Evolutionary conservation across 1,140 invertebrate species (phyloP), one percentile per base, ranked within the genome.

Genomic region (Notospermus geniculatus): DNA sequence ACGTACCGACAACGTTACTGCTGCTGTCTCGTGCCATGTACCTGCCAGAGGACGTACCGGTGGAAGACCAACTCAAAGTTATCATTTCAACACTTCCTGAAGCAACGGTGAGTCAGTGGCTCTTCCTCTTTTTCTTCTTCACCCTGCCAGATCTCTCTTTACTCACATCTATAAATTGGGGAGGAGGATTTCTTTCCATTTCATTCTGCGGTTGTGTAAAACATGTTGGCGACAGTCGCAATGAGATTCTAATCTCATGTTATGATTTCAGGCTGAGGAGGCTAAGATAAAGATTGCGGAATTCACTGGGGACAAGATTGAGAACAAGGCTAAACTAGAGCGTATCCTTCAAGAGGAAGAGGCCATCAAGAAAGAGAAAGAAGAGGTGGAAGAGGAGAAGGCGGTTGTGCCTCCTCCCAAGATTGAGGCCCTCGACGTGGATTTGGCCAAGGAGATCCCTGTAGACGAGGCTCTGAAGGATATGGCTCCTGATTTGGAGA

Each of bases 211-310:
- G n/a, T n/a, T n/a, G n/a, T n/a, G n/a, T n/a, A n/a, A n/a, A n/a
- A n/a, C n/a, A n/a, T n/a, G n/a, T n/a, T n/a, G n/a, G n/a, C n/a
- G n/a, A n/a, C n/a, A n/a, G n/a, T n/a, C n/a, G n/a, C n/a, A n/a
- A n/a, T n/a, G n/a, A n/a, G n/a, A n/a, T n/a, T n/a, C n/a, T n/a
- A n/a, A n/a, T n/a, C n/a, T 15, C 32, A 36, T 36, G 15, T 7
- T 64, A 63, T 41, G 41, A 56, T 68, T 58, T 69, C 11, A 83
- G 83, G 80, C 82, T 22, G 83, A 91, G 1, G 88, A 92, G 73
- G 94, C 93, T 0, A 91, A 92, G 71, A 91, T 92, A 67, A 92
- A 92, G 25, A 93, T 97, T 82, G 93, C 92, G 50, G 95, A 98
- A 80, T 89, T 92, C 68, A 92, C 95, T 79, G 96, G 95, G 27